phyloP scores from a whole-genome alignment of 2,888 invertebrate species.

The Anagyrus pseudococci region DNA sequence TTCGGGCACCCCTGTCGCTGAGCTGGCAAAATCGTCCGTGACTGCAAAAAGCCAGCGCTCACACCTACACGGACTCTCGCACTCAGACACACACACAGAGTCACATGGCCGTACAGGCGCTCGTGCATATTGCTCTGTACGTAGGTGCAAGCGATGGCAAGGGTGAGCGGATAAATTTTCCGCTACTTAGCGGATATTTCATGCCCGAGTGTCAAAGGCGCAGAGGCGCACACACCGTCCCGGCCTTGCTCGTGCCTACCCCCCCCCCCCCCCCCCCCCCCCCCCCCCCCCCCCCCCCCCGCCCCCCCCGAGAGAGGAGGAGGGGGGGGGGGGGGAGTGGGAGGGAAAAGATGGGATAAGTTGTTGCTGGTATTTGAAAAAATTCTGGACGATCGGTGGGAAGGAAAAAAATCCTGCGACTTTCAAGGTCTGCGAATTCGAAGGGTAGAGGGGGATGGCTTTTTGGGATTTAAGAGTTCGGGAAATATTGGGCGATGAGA shows the following conservation, averaged over 20 bases:
- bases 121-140: neutral
- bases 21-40: slow-evolving; percentile 50
- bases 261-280: no score
- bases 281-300: no score
- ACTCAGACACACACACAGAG: neutral
- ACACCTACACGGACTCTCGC: neutral
- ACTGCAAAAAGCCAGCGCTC: slow-evolving; percentile 43
- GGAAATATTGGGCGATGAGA: no score
- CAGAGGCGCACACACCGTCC: no score
- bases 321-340: slow-evolving; percentile 1
- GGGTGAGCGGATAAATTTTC: slow-evolving; percentile 55
- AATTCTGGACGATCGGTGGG: no score
- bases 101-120: neutral
- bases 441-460: no score
- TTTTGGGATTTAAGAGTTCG: no score
- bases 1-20: slow-evolving; percentile 43
- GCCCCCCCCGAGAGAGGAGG: slow-evolving; percentile 31
- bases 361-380: no score
- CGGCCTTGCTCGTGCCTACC: slow-evolving; percentile 47
- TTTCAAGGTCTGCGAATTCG: no score
- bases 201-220: slow-evolving; percentile 55
- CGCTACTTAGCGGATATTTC: slow-evolving; percentile 57
- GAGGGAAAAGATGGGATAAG: slow-evolving; percentile 2
- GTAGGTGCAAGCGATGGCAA: slow-evolving; percentile 4
- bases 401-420: no score